Evolutionary conservation across 2,797 vertebrate genomes (phyloP).

Genomic region (Hippocampus kuda): DNA sequence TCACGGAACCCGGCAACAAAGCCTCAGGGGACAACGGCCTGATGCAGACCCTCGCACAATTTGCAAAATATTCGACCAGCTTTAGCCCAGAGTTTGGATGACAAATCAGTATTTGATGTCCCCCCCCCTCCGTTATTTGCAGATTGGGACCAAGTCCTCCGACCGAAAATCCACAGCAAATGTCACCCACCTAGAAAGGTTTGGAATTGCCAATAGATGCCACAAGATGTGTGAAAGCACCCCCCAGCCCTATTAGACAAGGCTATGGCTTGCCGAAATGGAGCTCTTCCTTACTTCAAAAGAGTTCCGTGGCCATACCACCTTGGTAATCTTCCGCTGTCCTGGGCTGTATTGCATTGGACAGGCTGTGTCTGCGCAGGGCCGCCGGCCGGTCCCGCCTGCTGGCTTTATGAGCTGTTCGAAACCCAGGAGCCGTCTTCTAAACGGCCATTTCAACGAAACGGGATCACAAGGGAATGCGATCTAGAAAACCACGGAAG

Average conservation of each 20-base stretch:
- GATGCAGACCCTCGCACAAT: background rate
- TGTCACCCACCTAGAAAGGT: too few species aligned
- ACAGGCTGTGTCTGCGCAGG: conserved; percentile 12
- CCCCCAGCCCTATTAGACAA: too few species aligned
- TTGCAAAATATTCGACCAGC: background rate
- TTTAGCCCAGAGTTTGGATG: background rate
- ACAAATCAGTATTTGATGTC: background rate
- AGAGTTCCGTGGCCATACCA: background rate
- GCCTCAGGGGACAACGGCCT: background rate
- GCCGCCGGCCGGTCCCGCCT: conserved; percentile 22
- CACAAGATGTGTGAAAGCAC: too few species aligned
- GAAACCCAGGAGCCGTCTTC: conserved; percentile 46
- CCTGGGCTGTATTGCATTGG: too few species aligned
- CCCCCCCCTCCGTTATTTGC: background rate
- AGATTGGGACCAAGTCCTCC: too few species aligned
- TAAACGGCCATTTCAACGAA: conserved; percentile 56
- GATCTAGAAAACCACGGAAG: conserved; percentile 52
- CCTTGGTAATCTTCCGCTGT: background rate
- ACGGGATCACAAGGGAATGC: conserved; percentile 43
- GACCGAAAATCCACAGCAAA: too few species aligned
- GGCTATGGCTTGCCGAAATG: too few species aligned
- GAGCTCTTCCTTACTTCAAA: too few species aligned
- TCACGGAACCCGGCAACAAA: background rate
- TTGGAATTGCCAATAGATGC: too few species aligned
- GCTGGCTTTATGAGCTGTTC: conserved; percentile 48